Evolutionary conservation across 2,888 invertebrate species (phyloP).

Genomic region (Xylota segnis): DNA sequence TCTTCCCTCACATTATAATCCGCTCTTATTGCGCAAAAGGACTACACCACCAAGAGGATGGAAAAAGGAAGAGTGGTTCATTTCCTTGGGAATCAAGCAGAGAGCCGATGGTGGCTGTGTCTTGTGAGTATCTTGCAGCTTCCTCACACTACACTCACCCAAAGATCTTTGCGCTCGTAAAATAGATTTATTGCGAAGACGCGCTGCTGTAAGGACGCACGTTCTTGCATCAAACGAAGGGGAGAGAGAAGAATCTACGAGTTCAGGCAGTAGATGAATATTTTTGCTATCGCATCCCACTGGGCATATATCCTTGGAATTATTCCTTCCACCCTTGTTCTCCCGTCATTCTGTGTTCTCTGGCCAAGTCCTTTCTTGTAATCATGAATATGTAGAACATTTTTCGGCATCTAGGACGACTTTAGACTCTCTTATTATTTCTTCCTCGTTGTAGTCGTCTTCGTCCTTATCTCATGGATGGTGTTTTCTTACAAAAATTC

Average conservation of each 20-base stretch:
- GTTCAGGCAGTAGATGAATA: constrained; percentile 68
- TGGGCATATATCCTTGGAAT: constrained; percentile 74
- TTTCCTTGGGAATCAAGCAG: constrained; percentile 50
- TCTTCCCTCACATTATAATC: constrained; percentile 69
- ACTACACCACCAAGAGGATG: constrained; percentile 22
- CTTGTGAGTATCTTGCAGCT: constrained; percentile 64
- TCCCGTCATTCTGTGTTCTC: constrained; percentile 30
- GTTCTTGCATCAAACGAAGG: constrained; percentile 74
- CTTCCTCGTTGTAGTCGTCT: constrained; percentile 30
- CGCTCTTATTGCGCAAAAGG: constrained; percentile 68
- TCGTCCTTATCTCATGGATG: constrained; percentile 65
- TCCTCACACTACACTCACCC: neutral
- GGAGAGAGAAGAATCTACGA: constrained; percentile 37
- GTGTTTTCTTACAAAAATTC: constrained; percentile 44
- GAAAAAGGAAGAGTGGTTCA: constrained; percentile 38
- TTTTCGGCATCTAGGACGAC: constrained; percentile 75
- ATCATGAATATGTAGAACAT: constrained; percentile 77
- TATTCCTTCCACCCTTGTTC: constrained; percentile 57
- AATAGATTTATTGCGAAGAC: constrained; percentile 84
- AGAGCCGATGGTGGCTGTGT: constrained; percentile 33
- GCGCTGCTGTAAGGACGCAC: constrained; percentile 82
- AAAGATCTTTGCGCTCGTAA: constrained; percentile 81
- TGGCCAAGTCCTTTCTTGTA: constrained; percentile 66
- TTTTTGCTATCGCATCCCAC: constrained; percentile 73
- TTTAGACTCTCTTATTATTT: constrained; percentile 59